Conservation (phyloP, 2,888 invertebrate species). For the Tenthredo distinguenda region DNA sequence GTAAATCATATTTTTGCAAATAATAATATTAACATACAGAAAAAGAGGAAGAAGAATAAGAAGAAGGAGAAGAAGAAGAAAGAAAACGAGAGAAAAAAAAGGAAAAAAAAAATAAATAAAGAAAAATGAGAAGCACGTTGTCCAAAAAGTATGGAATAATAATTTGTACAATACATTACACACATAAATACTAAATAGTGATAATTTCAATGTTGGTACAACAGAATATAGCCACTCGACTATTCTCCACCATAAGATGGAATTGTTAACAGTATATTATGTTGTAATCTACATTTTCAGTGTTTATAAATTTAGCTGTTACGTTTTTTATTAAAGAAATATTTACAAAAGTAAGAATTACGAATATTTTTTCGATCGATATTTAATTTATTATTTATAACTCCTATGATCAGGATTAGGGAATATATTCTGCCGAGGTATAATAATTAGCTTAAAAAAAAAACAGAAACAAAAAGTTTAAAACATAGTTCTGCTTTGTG, state of each 20-base stretch:
- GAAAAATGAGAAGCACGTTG: conserved; percentile 68
- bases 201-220: conserved; percentile 75
- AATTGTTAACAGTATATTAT: conserved; percentile 75
- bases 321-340: conserved; percentile 72
- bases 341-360: conserved; percentile 69
- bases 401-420: conserved; percentile 29
- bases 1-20: conserved; percentile 73
- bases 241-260: conserved; percentile 71
- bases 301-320: conserved; percentile 74
- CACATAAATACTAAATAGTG: conserved; percentile 62
- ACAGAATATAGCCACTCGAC: conserved; percentile 70
- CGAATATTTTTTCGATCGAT: conserved; percentile 68
- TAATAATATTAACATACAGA: conserved; percentile 62
- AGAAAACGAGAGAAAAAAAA: not conserved
- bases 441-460: not conserved
- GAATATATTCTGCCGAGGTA: conserved; percentile 11
- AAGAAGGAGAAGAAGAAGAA: conserved; percentile 14
- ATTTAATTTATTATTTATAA: conserved; percentile 64
- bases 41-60: conserved; percentile 29
- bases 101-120: conserved; percentile 54
- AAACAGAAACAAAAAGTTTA: not conserved
- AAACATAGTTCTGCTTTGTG: not conserved
- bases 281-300: conserved; percentile 75
- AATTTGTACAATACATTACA: conserved; percentile 74
- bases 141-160: conserved; percentile 75